Percentiles rank a stretch among this genome's conserved stretches.
These are phyloP conservation scores for Osmerus mordax DNA, from an alignment of 2,113 vertebrate species.

Conservation along the genomic window DNA sequence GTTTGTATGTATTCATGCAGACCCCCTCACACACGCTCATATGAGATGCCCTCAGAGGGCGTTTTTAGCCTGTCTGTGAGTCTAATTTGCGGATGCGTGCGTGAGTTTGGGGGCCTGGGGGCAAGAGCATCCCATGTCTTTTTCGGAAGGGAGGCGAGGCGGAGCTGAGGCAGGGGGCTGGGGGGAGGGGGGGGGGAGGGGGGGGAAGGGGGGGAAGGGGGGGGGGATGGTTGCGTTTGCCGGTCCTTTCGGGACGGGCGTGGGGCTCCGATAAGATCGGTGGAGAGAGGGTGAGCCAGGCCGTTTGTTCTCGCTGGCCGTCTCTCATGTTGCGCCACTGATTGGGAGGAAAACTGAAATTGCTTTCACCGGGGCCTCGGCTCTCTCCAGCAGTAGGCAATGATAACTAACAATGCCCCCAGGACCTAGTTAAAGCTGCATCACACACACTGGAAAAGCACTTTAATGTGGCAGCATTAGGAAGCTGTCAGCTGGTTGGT, in stretches of 20 bases:
- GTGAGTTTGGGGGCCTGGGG: constrained; percentile 65
- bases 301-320: constrained; percentile 73
- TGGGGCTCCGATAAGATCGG: constrained; percentile 73
- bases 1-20: constrained; percentile 53
- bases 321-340: constrained; percentile 76
- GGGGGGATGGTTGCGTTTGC: constrained; percentile 45
- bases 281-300: constrained; percentile 61
- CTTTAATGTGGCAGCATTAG: constrained; percentile 90
- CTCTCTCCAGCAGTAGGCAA: constrained; percentile 82
- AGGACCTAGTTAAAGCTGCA: constrained; percentile 92
- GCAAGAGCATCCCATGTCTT: constrained; percentile 63
- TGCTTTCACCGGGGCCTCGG: constrained; percentile 70
- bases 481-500: constrained; percentile 80
- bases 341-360: constrained; percentile 83
- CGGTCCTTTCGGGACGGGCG: constrained; percentile 66
- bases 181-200: background rate
- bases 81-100: constrained; percentile 74
- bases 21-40: constrained; percentile 54
- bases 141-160: constrained; percentile 33
- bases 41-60: constrained; percentile 66
- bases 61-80: constrained; percentile 64
- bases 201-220: background rate
- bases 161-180: background rate
- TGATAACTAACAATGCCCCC: constrained; percentile 92
- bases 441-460: constrained; percentile 78